phyloP scores from a whole-genome alignment of 2,113 vertebrate genomes.

The Spheniscus mendiculus region DNA sequence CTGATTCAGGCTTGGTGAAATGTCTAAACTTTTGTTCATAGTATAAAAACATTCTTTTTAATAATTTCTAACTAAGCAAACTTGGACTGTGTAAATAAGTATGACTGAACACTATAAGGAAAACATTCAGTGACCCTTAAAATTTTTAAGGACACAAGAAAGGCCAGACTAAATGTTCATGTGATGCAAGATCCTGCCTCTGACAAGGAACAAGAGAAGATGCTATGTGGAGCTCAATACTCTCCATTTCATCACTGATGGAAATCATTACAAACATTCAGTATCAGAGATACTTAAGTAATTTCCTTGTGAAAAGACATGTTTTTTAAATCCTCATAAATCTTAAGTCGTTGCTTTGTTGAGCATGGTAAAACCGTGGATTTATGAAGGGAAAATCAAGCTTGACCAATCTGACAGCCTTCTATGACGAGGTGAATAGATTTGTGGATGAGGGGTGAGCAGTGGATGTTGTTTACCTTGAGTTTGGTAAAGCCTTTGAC shows the following conservation, averaged over 20 bases:
- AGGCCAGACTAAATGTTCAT: not conserved
- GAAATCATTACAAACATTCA: not conserved
- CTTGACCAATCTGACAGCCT: not conserved
- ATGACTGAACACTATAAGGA: not conserved
- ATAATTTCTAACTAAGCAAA: not conserved
- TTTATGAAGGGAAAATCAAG: not conserved
- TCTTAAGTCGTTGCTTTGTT: not conserved
- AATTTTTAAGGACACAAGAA: not conserved
- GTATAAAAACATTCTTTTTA: not conserved
- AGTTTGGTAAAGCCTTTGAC: not conserved
- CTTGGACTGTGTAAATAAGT: not conserved
- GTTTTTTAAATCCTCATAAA: not conserved
- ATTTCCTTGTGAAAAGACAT: not conserved
- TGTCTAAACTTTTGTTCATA: not conserved
- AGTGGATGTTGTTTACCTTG: not conserved
- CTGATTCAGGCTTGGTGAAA: not conserved
- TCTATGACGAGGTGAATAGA: not conserved
- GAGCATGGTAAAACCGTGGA: rapidly evolving
- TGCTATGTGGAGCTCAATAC: not conserved
- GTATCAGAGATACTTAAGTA: not conserved
- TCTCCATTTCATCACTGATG: not conserved
- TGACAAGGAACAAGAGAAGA: not conserved
- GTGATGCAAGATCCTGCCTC: not conserved
- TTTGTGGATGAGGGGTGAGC: not conserved
- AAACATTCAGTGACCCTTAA: not conserved